A percentile compares a stretch with the other conserved stretches of the same genome.
phyloP scores from a whole-genome alignment of 2,113 vertebrate species.

The Peromyscus leucopus region DNA sequence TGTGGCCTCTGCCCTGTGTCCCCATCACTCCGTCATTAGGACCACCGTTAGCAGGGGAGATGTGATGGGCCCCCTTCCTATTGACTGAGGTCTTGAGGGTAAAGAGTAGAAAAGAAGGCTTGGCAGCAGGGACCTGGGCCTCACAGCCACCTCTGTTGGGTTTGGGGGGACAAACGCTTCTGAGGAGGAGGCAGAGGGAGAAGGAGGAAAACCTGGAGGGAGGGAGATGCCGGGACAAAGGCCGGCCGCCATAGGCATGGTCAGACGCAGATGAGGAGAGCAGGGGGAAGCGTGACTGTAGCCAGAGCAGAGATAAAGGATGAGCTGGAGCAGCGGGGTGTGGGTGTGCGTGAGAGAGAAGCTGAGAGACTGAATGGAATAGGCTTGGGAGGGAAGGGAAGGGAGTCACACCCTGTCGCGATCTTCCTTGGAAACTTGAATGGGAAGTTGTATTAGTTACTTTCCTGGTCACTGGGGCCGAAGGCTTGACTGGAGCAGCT shows the following conservation, averaged over 20 bases:
- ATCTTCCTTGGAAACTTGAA: neutral
- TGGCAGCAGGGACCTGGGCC: neutral
- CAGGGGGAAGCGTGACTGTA: neutral
- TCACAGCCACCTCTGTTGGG: neutral
- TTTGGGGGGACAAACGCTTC: neutral
- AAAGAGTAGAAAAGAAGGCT: neutral
- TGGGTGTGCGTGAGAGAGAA: neutral
- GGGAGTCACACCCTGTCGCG: neutral
- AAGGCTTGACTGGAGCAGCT: neutral
- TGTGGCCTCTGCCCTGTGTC: neutral
- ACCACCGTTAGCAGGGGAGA: accelerated
- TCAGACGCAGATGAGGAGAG: neutral
- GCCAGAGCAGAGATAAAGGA: no score
- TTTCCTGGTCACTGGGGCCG: neutral
- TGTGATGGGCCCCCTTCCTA: neutral
- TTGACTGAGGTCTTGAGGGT: neutral
- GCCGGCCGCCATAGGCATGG: neutral
- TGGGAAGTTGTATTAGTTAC: neutral
- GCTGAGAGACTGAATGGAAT: neutral
- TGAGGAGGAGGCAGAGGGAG: neutral
- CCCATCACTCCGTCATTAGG: neutral
- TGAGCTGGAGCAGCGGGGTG: neutral
- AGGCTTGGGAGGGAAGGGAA: neutral
- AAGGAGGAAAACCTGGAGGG: neutral
- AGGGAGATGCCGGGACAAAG: neutral